phyloP scores from a whole-genome alignment of 1,140 invertebrate species.

The Piezodorus guildinii region DNA sequence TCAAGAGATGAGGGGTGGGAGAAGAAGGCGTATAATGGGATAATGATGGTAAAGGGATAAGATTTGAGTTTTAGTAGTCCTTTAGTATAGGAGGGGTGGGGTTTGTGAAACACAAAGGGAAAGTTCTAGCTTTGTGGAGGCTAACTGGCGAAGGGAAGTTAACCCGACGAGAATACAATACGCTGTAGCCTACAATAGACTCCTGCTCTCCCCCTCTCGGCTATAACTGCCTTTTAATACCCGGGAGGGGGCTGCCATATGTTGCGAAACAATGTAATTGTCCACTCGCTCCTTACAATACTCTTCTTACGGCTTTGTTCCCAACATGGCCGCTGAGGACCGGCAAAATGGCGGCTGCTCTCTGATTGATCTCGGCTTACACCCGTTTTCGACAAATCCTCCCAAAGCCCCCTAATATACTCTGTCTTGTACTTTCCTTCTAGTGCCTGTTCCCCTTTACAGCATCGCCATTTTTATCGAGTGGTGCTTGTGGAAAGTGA shows the following conservation, averaged over 20 bases:
- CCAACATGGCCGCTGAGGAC: conserved; percentile 23
- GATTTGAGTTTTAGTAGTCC: neutral
- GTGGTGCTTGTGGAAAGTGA: too few species aligned
- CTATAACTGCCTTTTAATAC: conserved; percentile 21
- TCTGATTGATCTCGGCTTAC: neutral
- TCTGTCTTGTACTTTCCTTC: too few species aligned
- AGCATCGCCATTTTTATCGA: too few species aligned
- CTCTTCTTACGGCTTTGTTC: conserved; percentile 17
- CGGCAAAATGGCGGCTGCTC: conserved; percentile 33
- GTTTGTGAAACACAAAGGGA: neutral
- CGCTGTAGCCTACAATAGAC: too few species aligned
- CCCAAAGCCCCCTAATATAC: too few species aligned
- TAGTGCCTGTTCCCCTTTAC: too few species aligned
- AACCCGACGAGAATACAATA: neutral
- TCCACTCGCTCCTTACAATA: conserved; percentile 13
- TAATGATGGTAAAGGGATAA: neutral
- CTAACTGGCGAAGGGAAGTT: conserved; percentile 1
- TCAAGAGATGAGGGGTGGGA: too few species aligned
- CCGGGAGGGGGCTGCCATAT: conserved; percentile 12
- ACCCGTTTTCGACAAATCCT: neutral
- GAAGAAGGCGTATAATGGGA: neutral
- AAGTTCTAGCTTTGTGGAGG: neutral
- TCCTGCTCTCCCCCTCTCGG: neutral
- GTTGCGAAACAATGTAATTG: conserved; percentile 23
- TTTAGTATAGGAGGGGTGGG: too few species aligned